Conservation (phyloP, 2,888 invertebrate genomes). For the Hydraecia micacea region DNA sequence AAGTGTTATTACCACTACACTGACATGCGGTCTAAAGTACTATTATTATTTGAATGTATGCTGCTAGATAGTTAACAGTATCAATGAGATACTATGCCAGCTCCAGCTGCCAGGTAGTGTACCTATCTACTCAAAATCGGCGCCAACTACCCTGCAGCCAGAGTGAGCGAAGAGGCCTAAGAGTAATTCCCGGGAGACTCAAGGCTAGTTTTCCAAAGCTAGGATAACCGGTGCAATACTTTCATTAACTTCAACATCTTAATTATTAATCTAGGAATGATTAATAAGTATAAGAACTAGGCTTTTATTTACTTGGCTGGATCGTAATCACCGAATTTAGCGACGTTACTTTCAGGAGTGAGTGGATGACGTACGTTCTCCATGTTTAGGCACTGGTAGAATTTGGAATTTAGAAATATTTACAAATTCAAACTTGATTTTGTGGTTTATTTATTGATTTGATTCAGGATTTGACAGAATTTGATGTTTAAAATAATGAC, state of each 20-base stretch:
- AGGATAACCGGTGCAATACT: neutral
- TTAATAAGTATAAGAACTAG: too few species aligned
- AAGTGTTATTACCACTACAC: neutral
- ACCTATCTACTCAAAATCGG: neutral
- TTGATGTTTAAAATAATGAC: constrained; percentile 11
- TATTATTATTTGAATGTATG: neutral
- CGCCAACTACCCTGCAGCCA: neutral
- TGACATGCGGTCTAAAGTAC: neutral
- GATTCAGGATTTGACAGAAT: neutral
- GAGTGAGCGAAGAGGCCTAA: neutral
- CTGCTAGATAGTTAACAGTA: neutral
- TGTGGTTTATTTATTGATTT: neutral
- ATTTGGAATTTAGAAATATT: constrained; percentile 18
- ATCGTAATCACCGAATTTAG: constrained; percentile 81
- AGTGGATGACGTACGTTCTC: constrained; percentile 70
- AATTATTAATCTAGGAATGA: neutral
- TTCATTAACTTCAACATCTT: neutral
- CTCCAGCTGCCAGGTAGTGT: neutral
- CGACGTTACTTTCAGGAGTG: constrained; percentile 81
- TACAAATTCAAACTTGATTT: neutral
- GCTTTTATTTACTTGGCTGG: constrained; percentile 76
- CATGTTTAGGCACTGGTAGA: constrained; percentile 52
- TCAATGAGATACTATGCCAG: neutral
- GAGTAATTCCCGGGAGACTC: neutral
- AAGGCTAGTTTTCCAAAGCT: neutral